Evolutionary conservation across 1,140 invertebrate species (phyloP), one percentile per base, ranked within the genome.

Genomic region (Drosophila subobscura): DNA sequence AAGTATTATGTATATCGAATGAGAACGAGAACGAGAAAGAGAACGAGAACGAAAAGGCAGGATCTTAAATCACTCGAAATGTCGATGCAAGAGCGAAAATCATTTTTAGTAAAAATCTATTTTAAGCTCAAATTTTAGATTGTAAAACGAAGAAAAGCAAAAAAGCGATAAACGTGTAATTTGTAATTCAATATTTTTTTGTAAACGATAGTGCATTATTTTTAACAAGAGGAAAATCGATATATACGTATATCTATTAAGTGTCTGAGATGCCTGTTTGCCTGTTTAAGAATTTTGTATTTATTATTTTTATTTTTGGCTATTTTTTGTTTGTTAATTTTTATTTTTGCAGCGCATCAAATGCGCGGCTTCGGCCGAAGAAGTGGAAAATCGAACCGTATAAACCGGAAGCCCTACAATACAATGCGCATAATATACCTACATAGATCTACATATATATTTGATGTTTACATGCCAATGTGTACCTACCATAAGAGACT

Each of bases 1-100:
- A 86, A 85, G 81, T 85, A 85, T 86, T 85, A 83, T 77, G 53
- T 57, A 61, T 56, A 65, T 23, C 6, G 12, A 23, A 22, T 44
- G 59, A 59, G 61, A 53, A 72, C 33, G 47, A 20, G 16, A 20
- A 20, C 16, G 16, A 20, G 16, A 20, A 20, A 20, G 16, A 20
- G 16, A 20, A 20, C 16, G 16, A 20, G 16, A 20, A 20, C 16
- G 1, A 20, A 37, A 66, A 29, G 46, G 27, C 41, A 22, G 23
- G 33, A 56, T 40, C 5, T 12, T 29, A 12, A 12, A 29, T 14
- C 25, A 4, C 12, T 51, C 49, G 33, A 29, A 29, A 44, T 16
- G 4, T 29, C 23, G 53, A 23, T 44, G 27, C 41, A 51, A 50
- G 3, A 37, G 44, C 27, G 54, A 49, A 52, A 61, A 54, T 68